A percentile compares a stretch with the other conserved stretches of the same genome.
Conservation (phyloP, 1,140 invertebrate species). For the Megathymus violae region DNA sequence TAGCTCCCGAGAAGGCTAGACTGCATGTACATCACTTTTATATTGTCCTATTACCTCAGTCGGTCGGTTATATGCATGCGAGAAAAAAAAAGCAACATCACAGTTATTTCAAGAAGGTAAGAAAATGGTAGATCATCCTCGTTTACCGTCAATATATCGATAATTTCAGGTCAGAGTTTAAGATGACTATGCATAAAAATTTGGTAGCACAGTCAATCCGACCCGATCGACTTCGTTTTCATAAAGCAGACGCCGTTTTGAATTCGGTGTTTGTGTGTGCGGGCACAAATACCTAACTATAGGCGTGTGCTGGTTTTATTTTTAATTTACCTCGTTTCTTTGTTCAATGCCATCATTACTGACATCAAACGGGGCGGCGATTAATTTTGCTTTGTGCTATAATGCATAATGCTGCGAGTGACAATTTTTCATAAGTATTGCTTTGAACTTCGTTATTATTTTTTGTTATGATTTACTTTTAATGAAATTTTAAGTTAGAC, state of each 20-base stretch:
- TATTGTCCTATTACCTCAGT: too few relatives aligned
- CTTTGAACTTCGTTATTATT: background rate
- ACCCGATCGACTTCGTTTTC: background rate
- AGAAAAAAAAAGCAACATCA: too few relatives aligned
- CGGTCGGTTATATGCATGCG: too few relatives aligned
- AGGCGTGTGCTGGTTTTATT: background rate
- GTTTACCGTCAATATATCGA: too few relatives aligned
- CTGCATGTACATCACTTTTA: too few relatives aligned
- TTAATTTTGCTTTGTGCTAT: conserved; percentile 3
- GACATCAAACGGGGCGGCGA: background rate
- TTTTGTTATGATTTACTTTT: background rate
- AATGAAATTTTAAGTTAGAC: too few relatives aligned
- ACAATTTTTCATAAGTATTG: conserved; percentile 2
- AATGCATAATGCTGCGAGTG: conserved; percentile 2
- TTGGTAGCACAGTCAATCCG: too few relatives aligned
- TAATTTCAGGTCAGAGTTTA: too few relatives aligned
- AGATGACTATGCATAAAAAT: too few relatives aligned
- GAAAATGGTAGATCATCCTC: too few relatives aligned
- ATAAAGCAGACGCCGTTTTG: background rate
- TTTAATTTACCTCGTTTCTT: conserved; percentile 6
- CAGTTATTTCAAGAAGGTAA: too few relatives aligned
- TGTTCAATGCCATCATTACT: conserved; percentile 2
- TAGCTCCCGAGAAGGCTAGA: too few relatives aligned
- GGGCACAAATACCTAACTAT: conserved; percentile 2
- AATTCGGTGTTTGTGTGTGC: background rate